These are phyloP conservation scores for Calliopsis andreniformis DNA, from an alignment of 1,140 invertebrate genomes.

Conservation along the genomic window DNA sequence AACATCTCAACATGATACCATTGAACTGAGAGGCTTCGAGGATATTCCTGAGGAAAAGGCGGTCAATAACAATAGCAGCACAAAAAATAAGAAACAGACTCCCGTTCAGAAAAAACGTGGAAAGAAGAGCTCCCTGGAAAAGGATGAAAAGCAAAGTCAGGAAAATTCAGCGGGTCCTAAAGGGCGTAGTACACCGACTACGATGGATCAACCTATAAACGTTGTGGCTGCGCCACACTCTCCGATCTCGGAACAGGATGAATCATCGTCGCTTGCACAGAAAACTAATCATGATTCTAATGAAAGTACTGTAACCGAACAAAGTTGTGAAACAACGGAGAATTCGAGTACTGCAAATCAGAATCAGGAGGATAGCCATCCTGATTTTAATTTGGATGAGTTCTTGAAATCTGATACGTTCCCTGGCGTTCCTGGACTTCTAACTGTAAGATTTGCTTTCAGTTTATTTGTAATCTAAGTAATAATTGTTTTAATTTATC, in stretches of 20 bases:
- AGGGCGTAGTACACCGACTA: constrained; percentile 77
- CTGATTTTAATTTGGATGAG: constrained; percentile 88
- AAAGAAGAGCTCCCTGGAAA: constrained; percentile 69
- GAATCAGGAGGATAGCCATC: constrained; percentile 66
- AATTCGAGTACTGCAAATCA: constrained; percentile 51
- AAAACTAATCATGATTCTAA: constrained; percentile 65
- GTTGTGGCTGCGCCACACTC: constrained; percentile 72
- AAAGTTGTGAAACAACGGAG: constrained; percentile 61
- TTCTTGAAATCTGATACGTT: constrained; percentile 87
- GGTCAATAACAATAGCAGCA: constrained; percentile 60
- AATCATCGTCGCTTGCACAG: constrained; percentile 48
- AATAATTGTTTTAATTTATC: background rate
- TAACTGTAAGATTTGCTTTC: constrained; percentile 80
- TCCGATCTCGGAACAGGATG: constrained; percentile 75
- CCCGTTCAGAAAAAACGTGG: constrained; percentile 78
- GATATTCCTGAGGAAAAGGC: constrained; percentile 83
- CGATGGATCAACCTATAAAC: constrained; percentile 71
- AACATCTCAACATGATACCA: constrained; percentile 94
- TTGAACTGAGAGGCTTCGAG: constrained; percentile 95
- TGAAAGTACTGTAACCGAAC: constrained; percentile 60
- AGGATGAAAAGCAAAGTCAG: constrained; percentile 67
- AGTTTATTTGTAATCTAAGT: background rate
- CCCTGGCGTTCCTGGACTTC: constrained; percentile 83
- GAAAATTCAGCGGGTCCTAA: constrained; percentile 72
- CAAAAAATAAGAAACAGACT: constrained; percentile 78